Conservation (phyloP, 2,113 vertebrate genomes). For the Neolamprologus caudopunctatus region DNA sequence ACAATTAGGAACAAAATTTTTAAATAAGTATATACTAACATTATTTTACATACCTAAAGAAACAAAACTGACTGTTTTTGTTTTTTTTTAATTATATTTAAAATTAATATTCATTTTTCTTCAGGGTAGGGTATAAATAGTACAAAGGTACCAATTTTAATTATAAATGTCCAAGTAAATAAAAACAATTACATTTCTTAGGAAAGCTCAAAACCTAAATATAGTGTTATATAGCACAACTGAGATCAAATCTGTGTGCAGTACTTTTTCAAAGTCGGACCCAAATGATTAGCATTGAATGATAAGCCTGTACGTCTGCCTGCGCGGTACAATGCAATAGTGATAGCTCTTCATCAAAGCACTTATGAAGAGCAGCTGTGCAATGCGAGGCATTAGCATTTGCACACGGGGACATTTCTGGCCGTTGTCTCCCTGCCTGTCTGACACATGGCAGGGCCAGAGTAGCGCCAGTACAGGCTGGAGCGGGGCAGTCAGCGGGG, state of each 20-base stretch:
- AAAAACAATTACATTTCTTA: neutral
- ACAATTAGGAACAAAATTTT: neutral
- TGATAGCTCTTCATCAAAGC: conserved; percentile 40
- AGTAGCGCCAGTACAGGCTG: conserved; percentile 27
- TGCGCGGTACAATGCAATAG: neutral
- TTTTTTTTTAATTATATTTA: neutral
- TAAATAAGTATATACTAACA: neutral
- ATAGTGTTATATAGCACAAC: neutral
- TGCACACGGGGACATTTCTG: conserved; percentile 39
- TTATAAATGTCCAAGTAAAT: neutral
- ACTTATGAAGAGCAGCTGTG: conserved; percentile 31
- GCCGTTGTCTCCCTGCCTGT: conserved; percentile 45
- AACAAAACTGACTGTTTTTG: neutral
- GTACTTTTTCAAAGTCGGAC: neutral
- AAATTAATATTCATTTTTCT: neutral
- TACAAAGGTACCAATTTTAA: neutral
- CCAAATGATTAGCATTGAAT: neutral
- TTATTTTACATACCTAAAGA: neutral
- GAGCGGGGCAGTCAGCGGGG: conserved; percentile 48
- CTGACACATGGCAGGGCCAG: conserved; percentile 59
- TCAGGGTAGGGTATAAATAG: neutral
- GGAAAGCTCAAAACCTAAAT: neutral
- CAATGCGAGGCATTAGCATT: conserved; percentile 46
- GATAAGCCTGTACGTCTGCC: neutral
- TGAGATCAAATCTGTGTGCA: neutral